A percentile compares a stretch with the other conserved stretches of the same genome.
These are phyloP conservation scores for Bos javanicus DNA, from an alignment of 2,113 vertebrate species.

Conservation along the genomic window DNA sequence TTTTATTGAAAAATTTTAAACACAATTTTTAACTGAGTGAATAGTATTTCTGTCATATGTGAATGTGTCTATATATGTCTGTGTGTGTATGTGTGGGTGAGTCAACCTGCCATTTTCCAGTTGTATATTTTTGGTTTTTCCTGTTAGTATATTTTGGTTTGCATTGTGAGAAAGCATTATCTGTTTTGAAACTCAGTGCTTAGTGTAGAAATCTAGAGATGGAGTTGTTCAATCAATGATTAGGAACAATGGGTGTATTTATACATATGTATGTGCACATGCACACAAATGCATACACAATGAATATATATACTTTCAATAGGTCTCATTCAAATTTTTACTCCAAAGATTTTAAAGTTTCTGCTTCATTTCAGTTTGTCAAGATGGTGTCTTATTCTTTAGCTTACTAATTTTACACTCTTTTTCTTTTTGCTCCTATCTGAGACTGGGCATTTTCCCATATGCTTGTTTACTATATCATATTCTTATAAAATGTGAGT, in stretches of 20 bases:
- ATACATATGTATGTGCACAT: too few species aligned
- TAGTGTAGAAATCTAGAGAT: background rate
- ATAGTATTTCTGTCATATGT: background rate
- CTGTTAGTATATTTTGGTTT: background rate
- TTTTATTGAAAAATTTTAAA: background rate
- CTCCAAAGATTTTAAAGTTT: background rate
- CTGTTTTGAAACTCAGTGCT: background rate
- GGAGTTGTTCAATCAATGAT: background rate
- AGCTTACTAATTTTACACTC: background rate
- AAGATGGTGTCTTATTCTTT: background rate
- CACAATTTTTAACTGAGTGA: background rate
- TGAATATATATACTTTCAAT: background rate
- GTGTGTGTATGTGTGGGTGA: background rate
- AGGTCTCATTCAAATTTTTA: background rate
- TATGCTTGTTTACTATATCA: background rate
- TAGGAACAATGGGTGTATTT: background rate
- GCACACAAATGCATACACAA: background rate
- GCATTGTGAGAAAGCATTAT: background rate
- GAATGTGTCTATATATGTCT: background rate
- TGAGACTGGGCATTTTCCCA: background rate
- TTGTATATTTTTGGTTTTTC: background rate
- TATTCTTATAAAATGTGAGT: background rate
- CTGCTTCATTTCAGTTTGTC: background rate
- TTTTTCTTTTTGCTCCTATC: background rate
- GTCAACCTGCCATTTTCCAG: background rate